Evolutionary conservation across 2,113 vertebrate genomes (phyloP), one percentile per base, ranked within the genome.

Genomic region (Pelecanoides urinatrix): DNA sequence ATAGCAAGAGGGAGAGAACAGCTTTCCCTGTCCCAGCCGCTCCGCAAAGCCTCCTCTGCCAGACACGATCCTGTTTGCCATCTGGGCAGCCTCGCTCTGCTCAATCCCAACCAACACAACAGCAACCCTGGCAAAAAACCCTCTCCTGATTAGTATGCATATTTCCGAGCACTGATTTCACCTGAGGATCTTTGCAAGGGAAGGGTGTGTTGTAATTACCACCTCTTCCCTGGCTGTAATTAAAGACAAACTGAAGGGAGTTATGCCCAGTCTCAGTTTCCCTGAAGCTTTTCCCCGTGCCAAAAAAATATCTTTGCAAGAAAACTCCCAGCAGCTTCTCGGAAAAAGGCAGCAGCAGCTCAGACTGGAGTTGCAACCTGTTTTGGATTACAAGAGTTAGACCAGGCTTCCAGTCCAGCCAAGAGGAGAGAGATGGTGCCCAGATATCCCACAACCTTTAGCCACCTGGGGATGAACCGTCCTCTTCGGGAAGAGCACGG

Each of bases 231-330:
- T 85, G n/a, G 87, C 87, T 96, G 95, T 97, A 97, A 98, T 97
- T 97, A 97, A 97, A 98, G 96, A 66, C 92, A 97, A 97, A 96
- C 97, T 96, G 97, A 92, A 96, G 94, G 96, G 95, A 96, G 91
- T 78, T 85, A 50, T 96, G 95, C 94, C 93, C 94, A 94, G 77
- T 89, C 86, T 97, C 10, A 2, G 66, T 66, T 59, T 42, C 94
- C 93, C 96, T 95, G 97, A 97, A 98, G 97, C 95, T 95, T 95
- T 80, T 80, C 85, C 93, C 74, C 1, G 1, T 94, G 97, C 95
- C 95, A 98, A 95, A 79, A 86, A 73, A 78, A 58, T 16, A 36
- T 67, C 77, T 80, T 80, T 55, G 86, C 67, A 90, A 91, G 84
- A 84, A 92, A 92, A 88, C 59, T 88, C 94, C 83, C 92, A 93